Evolutionary conservation across 2,888 invertebrate genomes (phyloP).

Genomic region (Spialia ferax): DNA sequence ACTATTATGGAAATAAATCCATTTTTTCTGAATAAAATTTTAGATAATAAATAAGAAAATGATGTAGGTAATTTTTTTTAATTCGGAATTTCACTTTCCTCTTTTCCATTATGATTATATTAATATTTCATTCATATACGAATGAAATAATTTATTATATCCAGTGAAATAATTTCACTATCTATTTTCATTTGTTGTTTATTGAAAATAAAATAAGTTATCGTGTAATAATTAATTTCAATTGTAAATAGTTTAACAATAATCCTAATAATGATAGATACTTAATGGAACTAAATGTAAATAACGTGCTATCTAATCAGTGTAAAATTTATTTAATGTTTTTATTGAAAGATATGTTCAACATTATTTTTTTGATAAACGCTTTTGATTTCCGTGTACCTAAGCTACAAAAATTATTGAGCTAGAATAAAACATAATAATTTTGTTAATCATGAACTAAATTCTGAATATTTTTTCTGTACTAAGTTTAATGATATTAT

Average conservation of each 20-base stretch:
- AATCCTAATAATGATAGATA: too few species aligned
- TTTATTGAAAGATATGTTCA: not conserved
- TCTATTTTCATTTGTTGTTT: too few species aligned
- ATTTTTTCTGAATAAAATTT: not conserved
- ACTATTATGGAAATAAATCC: too few species aligned
- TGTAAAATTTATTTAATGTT: not conserved
- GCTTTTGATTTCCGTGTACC: too few species aligned
- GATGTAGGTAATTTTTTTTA: not conserved
- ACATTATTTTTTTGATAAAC: not conserved
- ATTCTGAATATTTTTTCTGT: not conserved
- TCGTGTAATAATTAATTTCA: too few species aligned
- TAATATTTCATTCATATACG: too few species aligned
- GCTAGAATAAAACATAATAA: not conserved
- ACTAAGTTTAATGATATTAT: not conserved
- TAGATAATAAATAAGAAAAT: not conserved
- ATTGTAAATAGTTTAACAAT: not conserved
- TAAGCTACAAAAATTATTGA: too few species aligned
- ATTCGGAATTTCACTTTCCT: too few species aligned
- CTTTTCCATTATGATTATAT: too few species aligned
- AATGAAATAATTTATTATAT: too few species aligned
- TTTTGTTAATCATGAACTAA: not conserved
- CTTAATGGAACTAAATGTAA: not conserved
- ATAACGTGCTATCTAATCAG: not conserved
- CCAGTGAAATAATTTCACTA: not conserved
- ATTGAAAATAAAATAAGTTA: too few species aligned